These are phyloP conservation scores for Penelope pileata DNA, from an alignment of 2,113 vertebrate genomes.

Conservation along the genomic window DNA sequence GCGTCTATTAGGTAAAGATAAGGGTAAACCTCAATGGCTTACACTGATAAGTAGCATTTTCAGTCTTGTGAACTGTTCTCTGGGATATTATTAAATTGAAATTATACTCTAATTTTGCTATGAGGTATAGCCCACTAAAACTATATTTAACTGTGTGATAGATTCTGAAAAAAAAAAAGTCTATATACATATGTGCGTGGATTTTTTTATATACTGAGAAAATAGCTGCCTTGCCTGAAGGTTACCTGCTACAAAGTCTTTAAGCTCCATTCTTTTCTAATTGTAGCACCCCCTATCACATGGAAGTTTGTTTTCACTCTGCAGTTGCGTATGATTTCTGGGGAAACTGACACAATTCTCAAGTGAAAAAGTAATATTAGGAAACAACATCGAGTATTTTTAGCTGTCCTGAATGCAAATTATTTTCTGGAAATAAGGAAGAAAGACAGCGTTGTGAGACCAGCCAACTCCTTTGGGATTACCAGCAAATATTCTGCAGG, in stretches of 20 bases:
- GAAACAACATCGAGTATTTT: constrained; percentile 1
- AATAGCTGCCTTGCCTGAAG: neutral
- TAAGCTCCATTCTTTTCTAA: neutral
- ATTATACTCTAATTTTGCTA: neutral
- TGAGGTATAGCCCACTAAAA: neutral
- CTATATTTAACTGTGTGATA: neutral
- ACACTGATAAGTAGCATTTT: neutral
- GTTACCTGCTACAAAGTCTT: neutral
- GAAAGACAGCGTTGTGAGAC: neutral
- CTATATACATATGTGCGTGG: neutral
- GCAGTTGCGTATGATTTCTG: neutral
- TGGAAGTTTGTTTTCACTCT: neutral
- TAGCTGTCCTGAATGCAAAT: constrained; percentile 4
- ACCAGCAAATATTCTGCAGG: constrained; percentile 17
- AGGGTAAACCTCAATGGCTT: neutral
- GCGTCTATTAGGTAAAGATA: neutral
- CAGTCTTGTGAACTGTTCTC: neutral
- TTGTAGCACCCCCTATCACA: neutral
- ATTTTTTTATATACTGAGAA: neutral
- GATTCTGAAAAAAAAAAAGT: neutral
- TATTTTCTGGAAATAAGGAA: constrained; percentile 10
- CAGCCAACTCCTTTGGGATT: neutral
- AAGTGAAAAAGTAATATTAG: neutral
- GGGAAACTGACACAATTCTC: neutral
- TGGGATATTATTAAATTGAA: neutral